Base-by-base conservation (phyloP, 2,113 vertebrate species). In the Oenanthe melanoleuca region DNA sequence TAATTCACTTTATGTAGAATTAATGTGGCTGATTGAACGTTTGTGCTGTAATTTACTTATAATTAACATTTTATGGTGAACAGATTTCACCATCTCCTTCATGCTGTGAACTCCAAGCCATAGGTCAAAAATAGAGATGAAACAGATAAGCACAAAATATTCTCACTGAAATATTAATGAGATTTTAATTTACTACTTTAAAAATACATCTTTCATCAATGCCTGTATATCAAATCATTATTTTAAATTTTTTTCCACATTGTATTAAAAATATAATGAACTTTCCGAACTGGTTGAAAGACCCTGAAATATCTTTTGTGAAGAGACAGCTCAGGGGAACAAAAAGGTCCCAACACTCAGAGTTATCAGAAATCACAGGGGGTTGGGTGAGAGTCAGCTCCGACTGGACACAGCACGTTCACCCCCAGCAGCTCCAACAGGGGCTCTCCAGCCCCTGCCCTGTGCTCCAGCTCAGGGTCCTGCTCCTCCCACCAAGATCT, bases 1-100 rank as follows among this genome's bases (percentile, higher is more conserved):
- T 98, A 98, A 98, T 98, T 98, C 97, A 98, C 98, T 98, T 98
- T 98, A 98, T 98, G 97, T 98, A 97, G 98, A 98, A 98, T 98
- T 98, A 98, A 98, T 98, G 97, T 98, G 98, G 96, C 97, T 98
- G 98, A 98, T 97, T 98, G 98, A 98, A 98, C 97, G 94, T 97
- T 98, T 97, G 98, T 98, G 98, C 98, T 97, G 97, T 98, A 98
- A 98, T 98, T 98, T 98, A 98, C 98, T 98, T 98, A 98, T 98
- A 98, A 98, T 98, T 98, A 98, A 98, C 98, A 98, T 98, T 98
- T 98, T 98, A 98, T 98, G 97, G 98, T 98, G 98, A 98, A 97
- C 97, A 98, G 98, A 98, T 98, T 98, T 98, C 95, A 97, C 98
- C 97, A 95, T 97, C 96, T 97, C 97, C 97, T 98, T 98, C 98